These are phyloP conservation scores for Monopterus albus DNA, from an alignment of 2,113 vertebrate species.

Conservation along the genomic window DNA sequence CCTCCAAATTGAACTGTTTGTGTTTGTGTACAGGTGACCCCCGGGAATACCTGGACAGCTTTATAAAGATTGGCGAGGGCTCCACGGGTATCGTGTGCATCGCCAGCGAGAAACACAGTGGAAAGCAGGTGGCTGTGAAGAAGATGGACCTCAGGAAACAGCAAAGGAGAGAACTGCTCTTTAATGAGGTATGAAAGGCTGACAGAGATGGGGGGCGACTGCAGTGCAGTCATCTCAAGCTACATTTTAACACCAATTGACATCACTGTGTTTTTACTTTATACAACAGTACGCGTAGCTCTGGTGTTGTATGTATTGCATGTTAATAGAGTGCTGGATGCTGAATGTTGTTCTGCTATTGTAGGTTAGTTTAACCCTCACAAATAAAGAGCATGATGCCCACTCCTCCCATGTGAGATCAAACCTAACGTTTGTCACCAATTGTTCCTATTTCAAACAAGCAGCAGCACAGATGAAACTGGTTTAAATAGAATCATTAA, in stretches of 20 bases:
- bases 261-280: too few species aligned
- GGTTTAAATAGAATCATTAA: constrained; percentile 32
- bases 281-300: too few species aligned
- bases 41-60: constrained; percentile 96
- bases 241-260: too few species aligned
- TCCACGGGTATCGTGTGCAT: constrained; percentile 98
- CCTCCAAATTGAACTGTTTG: neutral
- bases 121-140: constrained; percentile 97
- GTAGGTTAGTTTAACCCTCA: neutral
- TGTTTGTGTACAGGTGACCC: constrained; percentile 85
- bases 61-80: constrained; percentile 98
- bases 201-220: too few species aligned
- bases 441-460: constrained; percentile 13
- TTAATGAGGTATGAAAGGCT: constrained; percentile 92
- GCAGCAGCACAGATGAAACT: constrained; percentile 5
- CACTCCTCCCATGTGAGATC: neutral
- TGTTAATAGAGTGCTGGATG: neutral
- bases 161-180: constrained; percentile 96
- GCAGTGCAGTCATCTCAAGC: too few species aligned
- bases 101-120: constrained; percentile 95
- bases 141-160: constrained; percentile 99
- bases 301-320: neutral
- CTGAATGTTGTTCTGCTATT: neutral
- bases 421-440: constrained; percentile 10
- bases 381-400: neutral